Evolutionary conservation across 2,113 vertebrate genomes (phyloP), one percentile per base, ranked within the genome.

Genomic region (Oostethus manadensis): DNA sequence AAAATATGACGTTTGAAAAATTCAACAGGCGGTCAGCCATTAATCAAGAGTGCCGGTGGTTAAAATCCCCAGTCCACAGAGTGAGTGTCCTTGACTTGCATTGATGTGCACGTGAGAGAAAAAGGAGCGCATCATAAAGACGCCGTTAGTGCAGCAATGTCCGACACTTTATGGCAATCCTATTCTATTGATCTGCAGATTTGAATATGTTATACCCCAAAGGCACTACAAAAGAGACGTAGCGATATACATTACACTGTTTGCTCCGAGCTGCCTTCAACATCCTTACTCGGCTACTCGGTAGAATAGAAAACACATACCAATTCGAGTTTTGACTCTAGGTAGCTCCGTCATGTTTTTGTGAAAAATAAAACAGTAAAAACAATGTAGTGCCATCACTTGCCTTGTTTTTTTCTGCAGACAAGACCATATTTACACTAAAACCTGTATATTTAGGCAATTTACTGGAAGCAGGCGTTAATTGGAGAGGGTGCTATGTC

Each of bases 1-100:
- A 60, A 45, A 56, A 47, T 40, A 40, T 64, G 4, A 21, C 42
- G 50, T 66, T 66, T 18, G 17, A 58, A 54, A 48, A 56, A 40
- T 38, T 56, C 18, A 45, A n/a, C 20, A 26, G 51, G n/a, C 9
- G 13, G 16, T 14, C 13, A 1, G 33, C 22, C 17, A 10, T 68
- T 59, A 26, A 59, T 63, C 44, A 40, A 23, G 40, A 44, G 17
- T 4, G 17, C 68, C 35, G 15, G 1, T 3, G 9, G 20, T 49
- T 62, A 1, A 1, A n/a, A 23, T 53, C 18, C 47, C 33, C 4
- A 1, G 13, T 18, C 11, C 18, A 43, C 48, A 11, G 44, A 11
- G 51, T 40, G 16, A 20, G 10, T 40, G 44, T 64, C 62, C 51
- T 45, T 56, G 35, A 56, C 56, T 29, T 8, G 56, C 56, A 23